Evolutionary conservation across 2,113 vertebrate genomes (phyloP).

Genomic region (Grammomys dolichurus): DNA sequence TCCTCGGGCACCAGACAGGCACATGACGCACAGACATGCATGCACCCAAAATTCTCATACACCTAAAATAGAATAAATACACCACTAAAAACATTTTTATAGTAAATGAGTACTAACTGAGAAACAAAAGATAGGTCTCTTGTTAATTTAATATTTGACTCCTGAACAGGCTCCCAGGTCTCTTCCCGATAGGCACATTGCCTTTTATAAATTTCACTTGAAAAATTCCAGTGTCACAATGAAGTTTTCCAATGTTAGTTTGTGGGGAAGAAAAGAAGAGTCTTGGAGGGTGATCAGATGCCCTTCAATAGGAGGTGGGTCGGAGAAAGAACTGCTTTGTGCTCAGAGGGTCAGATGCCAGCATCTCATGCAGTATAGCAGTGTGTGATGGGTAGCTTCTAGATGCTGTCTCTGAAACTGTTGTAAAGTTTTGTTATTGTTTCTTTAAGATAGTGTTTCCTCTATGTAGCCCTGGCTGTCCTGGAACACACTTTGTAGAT

Average conservation of each 20-base stretch:
- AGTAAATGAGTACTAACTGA: background rate
- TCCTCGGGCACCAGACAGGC: background rate
- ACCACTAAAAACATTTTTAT: background rate
- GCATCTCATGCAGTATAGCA: background rate
- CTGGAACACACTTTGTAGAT: background rate
- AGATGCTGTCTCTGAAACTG: conserved; percentile 1
- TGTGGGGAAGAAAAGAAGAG: background rate
- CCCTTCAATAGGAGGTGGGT: background rate
- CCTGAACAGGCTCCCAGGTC: background rate
- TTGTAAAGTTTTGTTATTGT: background rate
- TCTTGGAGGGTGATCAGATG: background rate
- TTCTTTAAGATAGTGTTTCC: background rate
- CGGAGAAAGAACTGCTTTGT: background rate
- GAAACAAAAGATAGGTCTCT: background rate
- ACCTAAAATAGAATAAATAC: background rate
- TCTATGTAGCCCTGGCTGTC: background rate
- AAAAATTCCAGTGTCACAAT: conserved; percentile 40
- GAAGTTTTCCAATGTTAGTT: background rate
- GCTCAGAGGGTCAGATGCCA: background rate
- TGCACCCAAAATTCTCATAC: background rate
- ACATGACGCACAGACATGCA: background rate
- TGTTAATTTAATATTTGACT: conserved; percentile 28
- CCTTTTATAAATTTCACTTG: conserved; percentile 39
- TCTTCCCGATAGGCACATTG: conserved; percentile 27
- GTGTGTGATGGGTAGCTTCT: background rate